These are phyloP conservation scores for Epinephelus fuscoguttatus DNA, from an alignment of 2,113 vertebrate genomes.

Conservation along the genomic window DNA sequence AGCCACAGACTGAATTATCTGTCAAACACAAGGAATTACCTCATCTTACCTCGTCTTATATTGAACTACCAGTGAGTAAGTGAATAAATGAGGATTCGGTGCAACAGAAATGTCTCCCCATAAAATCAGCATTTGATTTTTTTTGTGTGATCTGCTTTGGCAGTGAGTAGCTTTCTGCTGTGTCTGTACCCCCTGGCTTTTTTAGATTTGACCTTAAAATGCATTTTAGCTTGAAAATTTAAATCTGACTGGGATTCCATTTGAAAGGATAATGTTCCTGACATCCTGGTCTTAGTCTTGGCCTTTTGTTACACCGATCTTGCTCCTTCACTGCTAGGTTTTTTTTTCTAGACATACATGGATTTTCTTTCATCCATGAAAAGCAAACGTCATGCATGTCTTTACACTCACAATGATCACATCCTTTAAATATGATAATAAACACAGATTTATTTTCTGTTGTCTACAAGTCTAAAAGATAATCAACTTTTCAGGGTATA, in stretches of 20 bases:
- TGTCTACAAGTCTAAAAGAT: neutral
- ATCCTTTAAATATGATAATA: neutral
- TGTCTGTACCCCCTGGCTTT: conserved; percentile 7
- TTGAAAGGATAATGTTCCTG: neutral
- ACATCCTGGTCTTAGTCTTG: conserved; percentile 4
- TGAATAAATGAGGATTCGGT: conserved; percentile 4
- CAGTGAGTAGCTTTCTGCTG: conserved; percentile 22
- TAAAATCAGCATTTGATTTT: neutral
- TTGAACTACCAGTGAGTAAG: neutral
- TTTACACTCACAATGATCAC: neutral
- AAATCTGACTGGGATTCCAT: neutral
- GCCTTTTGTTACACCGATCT: conserved; percentile 8
- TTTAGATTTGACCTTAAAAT: conserved; percentile 10
- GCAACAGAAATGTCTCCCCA: neutral
- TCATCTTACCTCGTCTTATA: neutral
- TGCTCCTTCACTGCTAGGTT: neutral
- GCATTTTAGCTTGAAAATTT: conserved; percentile 1
- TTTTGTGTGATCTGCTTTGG: conserved; percentile 9
- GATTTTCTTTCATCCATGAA: neutral
- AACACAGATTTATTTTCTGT: neutral
- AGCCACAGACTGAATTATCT: neutral
- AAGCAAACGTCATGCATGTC: neutral
- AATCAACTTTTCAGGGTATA: neutral
- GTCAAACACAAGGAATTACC: neutral
- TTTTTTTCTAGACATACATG: neutral